Base-by-base conservation (phyloP, 1,140 invertebrate genomes). In the Grapholita molesta region DNA sequence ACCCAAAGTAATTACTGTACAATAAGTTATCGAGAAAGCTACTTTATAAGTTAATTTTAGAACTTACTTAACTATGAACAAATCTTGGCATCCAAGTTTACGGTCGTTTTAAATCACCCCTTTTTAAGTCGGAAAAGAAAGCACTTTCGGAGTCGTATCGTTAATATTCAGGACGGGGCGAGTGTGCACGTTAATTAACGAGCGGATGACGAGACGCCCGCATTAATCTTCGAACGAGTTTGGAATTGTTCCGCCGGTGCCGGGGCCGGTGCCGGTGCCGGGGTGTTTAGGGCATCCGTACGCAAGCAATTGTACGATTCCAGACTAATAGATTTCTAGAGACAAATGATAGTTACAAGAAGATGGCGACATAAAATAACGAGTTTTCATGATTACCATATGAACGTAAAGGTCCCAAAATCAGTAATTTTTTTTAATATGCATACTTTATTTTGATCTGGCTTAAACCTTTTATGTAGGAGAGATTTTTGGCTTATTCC, bases 121-220 rank as follows among this genome's bases (percentile, higher is more conserved):
- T 48, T 48, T 38, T 48, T 8, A 48, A 48, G 38, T 48, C 15
- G 18, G 38, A 15, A 48, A 48, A 48, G 15, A 38, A 38, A 18
- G 38, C 15, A 48, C 15, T 48, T 48, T 48, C 38, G 6, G n/a
- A 48, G 24, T 61, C 55, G 24, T 28, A 28, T 61, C 55, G 25
- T 61, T 61, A 61, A 28, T 61, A 61, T 61, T 61, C 55, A 61
- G 55, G 52, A 25, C 55, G 55, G 55, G 55, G 24, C 55, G 55
- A 28, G 24, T 61, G 55, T 23, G 52, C 52, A 25, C 55, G 23
- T 61, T 30, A 61, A 61, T 61, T 61, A 61, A 61, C 25, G 55
- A 55, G 55, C 24, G 55, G 55, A 28, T 61, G 55, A 61, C 55
- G 55, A 61, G 55, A 28, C 55, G 23, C 24, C 55, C 55, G 55